Percentiles rank a stretch among this genome's conserved stretches.
Conservation (phyloP, 1,140 invertebrate genomes). For the Streblospio benedicti region DNA sequence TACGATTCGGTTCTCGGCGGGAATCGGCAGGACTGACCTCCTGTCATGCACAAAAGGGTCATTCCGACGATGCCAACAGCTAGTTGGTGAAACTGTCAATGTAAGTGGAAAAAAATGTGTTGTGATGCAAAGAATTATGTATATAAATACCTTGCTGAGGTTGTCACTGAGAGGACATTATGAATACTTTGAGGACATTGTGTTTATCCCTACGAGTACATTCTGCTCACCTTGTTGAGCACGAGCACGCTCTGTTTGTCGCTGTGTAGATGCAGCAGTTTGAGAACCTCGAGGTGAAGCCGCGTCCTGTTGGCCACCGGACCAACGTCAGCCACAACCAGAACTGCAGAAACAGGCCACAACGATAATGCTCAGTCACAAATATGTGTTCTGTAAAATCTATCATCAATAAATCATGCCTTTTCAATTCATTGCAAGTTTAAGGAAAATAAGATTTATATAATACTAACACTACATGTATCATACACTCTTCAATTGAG, state of each 20-base stretch:
- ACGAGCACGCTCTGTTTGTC: slow-evolving; percentile 67
- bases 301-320: slow-evolving; percentile 58
- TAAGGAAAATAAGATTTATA: background rate
- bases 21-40: no score
- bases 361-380: background rate
- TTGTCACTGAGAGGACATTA: no score
- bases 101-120: no score
- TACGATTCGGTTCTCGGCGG: no score
- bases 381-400: slow-evolving; percentile 3
- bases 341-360: slow-evolving; percentile 48
- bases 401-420: background rate
- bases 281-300: slow-evolving; percentile 61
- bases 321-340: slow-evolving; percentile 74
- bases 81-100: no score
- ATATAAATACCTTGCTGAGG: no score
- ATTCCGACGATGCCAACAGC: no score
- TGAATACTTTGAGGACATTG: no score
- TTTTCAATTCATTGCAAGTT: background rate
- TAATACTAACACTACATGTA: background rate
- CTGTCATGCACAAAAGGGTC: no score
- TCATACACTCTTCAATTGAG: no score
- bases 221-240: slow-evolving; percentile 78
- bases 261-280: slow-evolving; percentile 57
- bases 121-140: no score
- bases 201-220: no score